phyloP scores from a whole-genome alignment of 2,888 invertebrate species.

The Beris chalybata region DNA sequence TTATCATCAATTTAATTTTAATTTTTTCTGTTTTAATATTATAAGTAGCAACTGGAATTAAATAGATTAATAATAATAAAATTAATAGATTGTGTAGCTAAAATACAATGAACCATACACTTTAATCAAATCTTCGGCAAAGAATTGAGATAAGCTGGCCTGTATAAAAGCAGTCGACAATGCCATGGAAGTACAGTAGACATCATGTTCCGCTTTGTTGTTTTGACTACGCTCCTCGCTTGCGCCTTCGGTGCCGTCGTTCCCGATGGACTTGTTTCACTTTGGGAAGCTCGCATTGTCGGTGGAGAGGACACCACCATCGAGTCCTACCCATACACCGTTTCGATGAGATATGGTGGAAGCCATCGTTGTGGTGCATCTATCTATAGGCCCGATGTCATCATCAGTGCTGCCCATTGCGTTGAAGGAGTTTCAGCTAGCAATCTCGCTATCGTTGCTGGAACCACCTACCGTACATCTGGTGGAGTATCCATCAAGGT shows the following conservation, averaged over 20 bases:
- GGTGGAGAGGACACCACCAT: slow-evolving; percentile 41
- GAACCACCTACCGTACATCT: slow-evolving; percentile 42
- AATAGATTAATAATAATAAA: too few species aligned
- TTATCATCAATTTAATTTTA: too few species aligned
- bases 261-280: slow-evolving; percentile 17
- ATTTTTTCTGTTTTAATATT: too few species aligned
- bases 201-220: slow-evolving; percentile 14
- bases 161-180: slow-evolving; percentile 10
- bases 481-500: slow-evolving; percentile 54
- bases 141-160: neutral
- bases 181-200: neutral
- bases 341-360: slow-evolving; percentile 48
- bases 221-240: slow-evolving; percentile 12
- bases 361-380: slow-evolving; percentile 49
- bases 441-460: slow-evolving; percentile 45
- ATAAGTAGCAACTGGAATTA: too few species aligned
- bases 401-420: slow-evolving; percentile 49
- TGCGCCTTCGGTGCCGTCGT: slow-evolving; percentile 17
- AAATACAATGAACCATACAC: too few species aligned
- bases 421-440: slow-evolving; percentile 37
- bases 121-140: too few species aligned
- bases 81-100: too few species aligned
- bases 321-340: slow-evolving; percentile 46
- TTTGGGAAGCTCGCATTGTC: slow-evolving; percentile 38
- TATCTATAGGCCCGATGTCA: slow-evolving; percentile 40